Base-by-base conservation (phyloP, 2,888 invertebrate species). In the Prostheceraeus crozeri region DNA sequence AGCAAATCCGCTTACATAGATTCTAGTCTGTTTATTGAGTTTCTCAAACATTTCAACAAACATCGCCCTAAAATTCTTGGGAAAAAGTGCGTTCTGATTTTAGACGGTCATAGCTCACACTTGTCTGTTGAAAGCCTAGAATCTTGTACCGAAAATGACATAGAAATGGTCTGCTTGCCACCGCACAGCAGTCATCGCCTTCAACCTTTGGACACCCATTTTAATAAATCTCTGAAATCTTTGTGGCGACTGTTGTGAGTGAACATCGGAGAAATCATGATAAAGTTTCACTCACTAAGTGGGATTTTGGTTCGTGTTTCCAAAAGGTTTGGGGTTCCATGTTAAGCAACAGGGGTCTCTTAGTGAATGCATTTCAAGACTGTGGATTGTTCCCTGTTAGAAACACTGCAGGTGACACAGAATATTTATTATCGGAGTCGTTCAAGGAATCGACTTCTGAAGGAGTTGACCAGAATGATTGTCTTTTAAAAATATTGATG, bases 131-230 rank as follows among this genome's bases (percentile, higher is more conserved):
- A 48, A 23, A 30, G 27, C 11, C 3, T 21, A 4, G 4, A 10
- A 19, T 48, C 6, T 48, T 4, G 6, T 48, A 19, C 28, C 4
- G 4, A 19, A 21, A 48, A 48, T 14, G 4, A 48, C 27, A 48
- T 48, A 4, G 48, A 48, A 21, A 10, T 48, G 4, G 19, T 48
- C 11, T 48, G 48, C 19, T 8, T 48, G 4, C 48, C 48, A 3
- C 19, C 48, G 28, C 48, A 48, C 23, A 19, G 27, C 4, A 19
- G 19, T 4, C 48, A 48, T 25, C 48, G 48, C 10, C 48, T 48
- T 48, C 48, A 48, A 19, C 48, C 48, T 28, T 23, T 48, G 4
- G 48, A 48, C 48, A 48, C 48, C 6, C 48, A 48, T 25, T 48
- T 28, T 4, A 48, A 48, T 21, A 48, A 48, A 19, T 25, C 6